phyloP scores from a whole-genome alignment of 2,888 invertebrate species.

The Conus canariensis region DNA sequence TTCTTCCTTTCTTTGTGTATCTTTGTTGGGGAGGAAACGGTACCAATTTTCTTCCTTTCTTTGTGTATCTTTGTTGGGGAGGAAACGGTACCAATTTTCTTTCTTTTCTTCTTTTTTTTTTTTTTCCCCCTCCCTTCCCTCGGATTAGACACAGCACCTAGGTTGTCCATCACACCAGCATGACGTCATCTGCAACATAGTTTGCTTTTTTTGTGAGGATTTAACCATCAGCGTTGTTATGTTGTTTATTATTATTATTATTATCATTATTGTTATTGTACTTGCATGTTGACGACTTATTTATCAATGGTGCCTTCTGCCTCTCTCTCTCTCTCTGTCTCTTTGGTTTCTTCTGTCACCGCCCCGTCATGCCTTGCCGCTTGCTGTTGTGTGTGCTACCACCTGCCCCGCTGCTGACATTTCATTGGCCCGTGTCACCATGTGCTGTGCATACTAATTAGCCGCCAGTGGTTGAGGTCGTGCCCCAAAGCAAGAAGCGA shows the following conservation, averaged over 20 bases:
- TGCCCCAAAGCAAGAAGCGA: constrained; percentile 95
- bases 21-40: not conserved
- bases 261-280: constrained; percentile 40
- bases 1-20: not conserved
- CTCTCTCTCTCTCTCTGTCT: not conserved
- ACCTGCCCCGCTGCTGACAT: constrained; percentile 75
- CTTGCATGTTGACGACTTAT: constrained; percentile 71
- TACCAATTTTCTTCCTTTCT: not conserved
- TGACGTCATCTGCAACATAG: not conserved
- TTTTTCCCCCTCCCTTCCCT: not conserved
- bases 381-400: constrained; percentile 76
- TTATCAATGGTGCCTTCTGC: too few relatives aligned
- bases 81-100: too few relatives aligned
- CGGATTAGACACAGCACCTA: not conserved
- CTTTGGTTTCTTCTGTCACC: constrained; percentile 40
- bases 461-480: constrained; percentile 79
- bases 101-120: not conserved
- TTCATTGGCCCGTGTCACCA: constrained; percentile 75
- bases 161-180: not conserved
- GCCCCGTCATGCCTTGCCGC: constrained; percentile 79
- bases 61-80: not conserved
- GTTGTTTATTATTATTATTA: not conserved
- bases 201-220: not conserved
- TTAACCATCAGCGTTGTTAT: constrained; percentile 15
- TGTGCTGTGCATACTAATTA: constrained; percentile 79